Evolutionary conservation across 2,797 vertebrate genomes (phyloP).

Genomic region (Molossus molossus): DNA sequence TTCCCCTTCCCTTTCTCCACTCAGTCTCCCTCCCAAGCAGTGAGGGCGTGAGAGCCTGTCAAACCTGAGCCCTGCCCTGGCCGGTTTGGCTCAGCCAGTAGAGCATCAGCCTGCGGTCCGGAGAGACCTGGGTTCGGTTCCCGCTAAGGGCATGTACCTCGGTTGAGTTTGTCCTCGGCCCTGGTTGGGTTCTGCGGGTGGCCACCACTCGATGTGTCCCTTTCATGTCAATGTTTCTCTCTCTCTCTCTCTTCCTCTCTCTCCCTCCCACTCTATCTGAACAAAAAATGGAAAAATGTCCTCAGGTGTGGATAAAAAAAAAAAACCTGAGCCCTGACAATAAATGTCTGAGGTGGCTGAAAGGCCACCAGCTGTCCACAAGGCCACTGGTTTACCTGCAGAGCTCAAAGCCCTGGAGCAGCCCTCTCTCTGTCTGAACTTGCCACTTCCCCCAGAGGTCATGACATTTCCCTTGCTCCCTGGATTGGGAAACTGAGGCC

Average conservation of each 20-base stretch:
- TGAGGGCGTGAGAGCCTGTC: not conserved
- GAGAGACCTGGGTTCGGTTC: too few species aligned
- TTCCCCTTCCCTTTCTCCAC: not conserved
- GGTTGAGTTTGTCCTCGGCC: too few species aligned
- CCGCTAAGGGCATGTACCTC: too few species aligned
- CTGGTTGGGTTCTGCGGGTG: too few species aligned
- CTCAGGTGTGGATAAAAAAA: too few species aligned
- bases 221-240: too few species aligned
- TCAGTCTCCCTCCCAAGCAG: not conserved
- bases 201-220: too few species aligned
- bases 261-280: too few species aligned
- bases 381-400: not conserved
- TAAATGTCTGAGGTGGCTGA: not conserved
- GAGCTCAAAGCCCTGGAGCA: not conserved
- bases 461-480: not conserved
- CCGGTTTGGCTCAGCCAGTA: too few species aligned
- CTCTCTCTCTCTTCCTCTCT: too few species aligned
- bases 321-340: not conserved
- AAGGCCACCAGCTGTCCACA: not conserved
- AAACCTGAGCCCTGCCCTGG: not conserved
- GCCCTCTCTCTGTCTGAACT: not conserved
- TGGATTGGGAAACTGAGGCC: not conserved
- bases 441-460: not conserved
- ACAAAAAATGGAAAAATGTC: too few species aligned
- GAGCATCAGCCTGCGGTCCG: too few species aligned